A percentile compares a stretch with the other conserved stretches of the same genome.
These are phyloP conservation scores for Oreotrochilus melanogaster DNA, from an alignment of 2,113 vertebrate genomes.

Conservation along the genomic window DNA sequence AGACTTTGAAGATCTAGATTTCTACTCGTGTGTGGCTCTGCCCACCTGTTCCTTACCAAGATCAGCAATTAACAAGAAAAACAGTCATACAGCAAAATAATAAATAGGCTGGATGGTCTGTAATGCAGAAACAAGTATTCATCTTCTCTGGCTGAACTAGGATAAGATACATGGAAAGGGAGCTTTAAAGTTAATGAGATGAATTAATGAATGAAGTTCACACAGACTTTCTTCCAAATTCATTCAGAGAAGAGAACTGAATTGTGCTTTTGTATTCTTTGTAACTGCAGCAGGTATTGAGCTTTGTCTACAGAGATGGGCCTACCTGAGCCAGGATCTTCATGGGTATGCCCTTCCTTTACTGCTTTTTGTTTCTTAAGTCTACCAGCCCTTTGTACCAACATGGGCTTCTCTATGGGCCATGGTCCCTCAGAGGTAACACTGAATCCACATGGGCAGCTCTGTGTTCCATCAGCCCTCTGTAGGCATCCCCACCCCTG, in stretches of 20 bases:
- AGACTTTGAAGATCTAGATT: background rate
- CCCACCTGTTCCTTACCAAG: background rate
- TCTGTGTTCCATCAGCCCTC: accelerated
- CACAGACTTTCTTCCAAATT: background rate
- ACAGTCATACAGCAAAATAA: background rate
- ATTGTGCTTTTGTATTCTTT: background rate
- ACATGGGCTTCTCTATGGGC: accelerated
- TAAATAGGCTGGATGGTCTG: background rate
- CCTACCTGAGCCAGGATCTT: background rate
- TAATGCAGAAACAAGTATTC: background rate
- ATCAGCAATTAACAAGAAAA: background rate
- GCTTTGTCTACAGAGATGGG: accelerated
- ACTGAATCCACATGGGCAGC: background rate
- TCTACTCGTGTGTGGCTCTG: background rate
- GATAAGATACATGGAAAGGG: accelerated
- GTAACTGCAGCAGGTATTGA: background rate
- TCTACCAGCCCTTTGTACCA: background rate
- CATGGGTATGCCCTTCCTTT: background rate
- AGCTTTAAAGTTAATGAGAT: background rate
- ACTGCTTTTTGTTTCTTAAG: background rate
- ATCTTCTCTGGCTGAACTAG: background rate
- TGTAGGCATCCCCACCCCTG: accelerated
- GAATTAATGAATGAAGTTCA: background rate
- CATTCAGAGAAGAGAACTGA: background rate
- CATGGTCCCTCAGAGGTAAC: background rate